Evolutionary conservation across 2,113 vertebrate species (phyloP), one percentile per base, ranked within the genome.

Genomic region (Elgaria multicarinata): DNA sequence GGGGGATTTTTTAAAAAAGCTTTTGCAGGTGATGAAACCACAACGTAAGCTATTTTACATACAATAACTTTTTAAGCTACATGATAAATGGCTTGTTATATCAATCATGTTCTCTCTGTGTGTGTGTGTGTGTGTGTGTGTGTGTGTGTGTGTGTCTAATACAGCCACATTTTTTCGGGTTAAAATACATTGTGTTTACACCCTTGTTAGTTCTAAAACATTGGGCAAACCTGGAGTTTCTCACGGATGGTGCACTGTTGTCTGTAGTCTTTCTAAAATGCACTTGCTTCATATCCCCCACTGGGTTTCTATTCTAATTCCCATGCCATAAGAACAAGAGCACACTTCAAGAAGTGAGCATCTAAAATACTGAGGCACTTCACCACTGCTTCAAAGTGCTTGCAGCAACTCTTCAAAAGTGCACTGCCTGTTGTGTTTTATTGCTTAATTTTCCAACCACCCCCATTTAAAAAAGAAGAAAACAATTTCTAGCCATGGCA

Each of bases 381-480:
- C 85, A 13, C 42, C 1, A 0, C 7, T 0, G 66, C 26, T 28
- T 13, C 31, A 75, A 28, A 1, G 24, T 88, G 82, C 72, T 79
- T 31, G 79, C 77, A 75, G 80, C 86, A 75, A 0, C 66, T 58
- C 83, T 46, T 80, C 86, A 76, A 87, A 36, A 93, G 0, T 81
- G 3, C 0, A 0, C 67, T 82, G 53, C 71, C 46, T 76, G n/a
- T 28, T 0, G 2, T 72, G 64, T 31, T 89, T 90, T 44, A 71
- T 85, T 79, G 50, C 91, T 85, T 87, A 50, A 5, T 91, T 93
- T 88, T 33, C 90, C 46, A 42, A 58, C 4, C n/a, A 44, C n/a
- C 72, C 13, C 33, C 13, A 4, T 14, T 77, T 31, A 24, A 12
- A 33, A 39, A 86, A 55, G 24, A 7, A 74, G 31, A 58, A 58